Percentiles rank a stretch among this genome's conserved stretches.
phyloP scores from a whole-genome alignment of 2,888 invertebrate species.

The Lordiphosa andalusiaca region DNA sequence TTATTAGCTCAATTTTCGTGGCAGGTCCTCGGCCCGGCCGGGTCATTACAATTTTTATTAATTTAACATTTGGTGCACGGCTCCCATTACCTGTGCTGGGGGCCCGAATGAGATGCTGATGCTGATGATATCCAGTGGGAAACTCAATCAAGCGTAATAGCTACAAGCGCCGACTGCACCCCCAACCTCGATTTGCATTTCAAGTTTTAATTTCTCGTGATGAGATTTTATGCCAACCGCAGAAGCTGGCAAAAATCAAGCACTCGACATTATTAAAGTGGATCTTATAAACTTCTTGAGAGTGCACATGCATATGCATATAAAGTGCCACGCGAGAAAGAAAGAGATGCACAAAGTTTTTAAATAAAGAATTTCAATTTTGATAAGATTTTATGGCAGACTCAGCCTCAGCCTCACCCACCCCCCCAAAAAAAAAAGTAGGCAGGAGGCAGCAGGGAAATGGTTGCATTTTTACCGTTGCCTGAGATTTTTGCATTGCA shows the following conservation, averaged over 20 bases:
- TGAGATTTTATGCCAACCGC: conserved; percentile 54
- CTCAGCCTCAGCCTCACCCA: too few species aligned
- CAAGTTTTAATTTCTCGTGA: conserved; percentile 70
- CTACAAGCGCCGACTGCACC: conserved; percentile 10
- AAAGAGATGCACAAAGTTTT: conserved; percentile 55
- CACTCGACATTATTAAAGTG: conserved; percentile 73
- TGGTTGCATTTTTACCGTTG: conserved; percentile 56
- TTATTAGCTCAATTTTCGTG: conserved; percentile 66
- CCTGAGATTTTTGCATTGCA: conserved; percentile 64
- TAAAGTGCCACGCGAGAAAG: conserved; percentile 21
- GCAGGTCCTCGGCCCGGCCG: conserved; percentile 22
- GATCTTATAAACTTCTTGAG: conserved; percentile 66
- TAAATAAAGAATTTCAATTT: conserved; percentile 72
- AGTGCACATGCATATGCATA: conserved; percentile 48
- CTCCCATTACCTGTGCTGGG: conserved; percentile 34
- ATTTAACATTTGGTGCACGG: conserved; percentile 47
- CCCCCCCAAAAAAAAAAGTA: conserved; percentile 2
- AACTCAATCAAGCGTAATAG: conserved; percentile 66
- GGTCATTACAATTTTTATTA: conserved; percentile 65
- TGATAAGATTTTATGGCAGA: conserved; percentile 58
- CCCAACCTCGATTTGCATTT: conserved; percentile 17
- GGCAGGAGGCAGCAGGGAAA: conserved; percentile 37
- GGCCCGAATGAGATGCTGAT: not conserved
- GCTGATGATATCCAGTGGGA: conserved; percentile 6
- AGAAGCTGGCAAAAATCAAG: conserved; percentile 51